Conservation (phyloP, 2,797 vertebrate genomes). For the Nyctibius grandis region DNA sequence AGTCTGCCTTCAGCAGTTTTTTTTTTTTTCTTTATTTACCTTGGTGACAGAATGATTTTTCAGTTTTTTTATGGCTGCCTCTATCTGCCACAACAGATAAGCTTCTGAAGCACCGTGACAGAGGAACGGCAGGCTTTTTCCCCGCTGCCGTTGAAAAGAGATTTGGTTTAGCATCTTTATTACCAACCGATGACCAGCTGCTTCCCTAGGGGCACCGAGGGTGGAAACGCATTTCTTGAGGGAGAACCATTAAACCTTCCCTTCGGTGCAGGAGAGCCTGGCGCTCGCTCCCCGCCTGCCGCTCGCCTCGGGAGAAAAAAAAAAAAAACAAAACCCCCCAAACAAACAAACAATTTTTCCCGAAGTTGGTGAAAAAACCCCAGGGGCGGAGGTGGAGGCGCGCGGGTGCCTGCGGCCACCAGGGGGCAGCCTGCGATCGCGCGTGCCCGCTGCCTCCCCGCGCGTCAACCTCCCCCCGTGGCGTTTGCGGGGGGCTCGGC, state of each 20-base stretch:
- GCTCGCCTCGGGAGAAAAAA: not conserved
- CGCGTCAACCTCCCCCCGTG: too few relatives aligned
- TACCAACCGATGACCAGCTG: not conserved
- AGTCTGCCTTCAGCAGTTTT: not conserved
- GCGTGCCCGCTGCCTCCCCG: not conserved
- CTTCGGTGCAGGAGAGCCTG: rapidly evolving
- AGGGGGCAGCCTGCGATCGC: not conserved
- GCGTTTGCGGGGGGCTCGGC: too few relatives aligned
- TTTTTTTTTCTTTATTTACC: not conserved
- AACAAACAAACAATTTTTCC: not conserved
- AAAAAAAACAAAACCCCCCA: not conserved
- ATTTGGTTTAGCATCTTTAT: not conserved
- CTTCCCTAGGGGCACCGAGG: not conserved
- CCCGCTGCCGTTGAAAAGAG: not conserved
- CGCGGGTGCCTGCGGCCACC: not conserved
- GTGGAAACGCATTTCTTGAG: rapidly evolving
- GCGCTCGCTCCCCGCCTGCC: too few relatives aligned
- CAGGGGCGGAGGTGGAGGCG: too few relatives aligned
- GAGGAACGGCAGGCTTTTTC: not conserved
- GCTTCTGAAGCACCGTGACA: not conserved
- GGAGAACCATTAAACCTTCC: not conserved
- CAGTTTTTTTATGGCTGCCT: not conserved
- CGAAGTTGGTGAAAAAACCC: too few relatives aligned
- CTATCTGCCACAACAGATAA: not conserved
- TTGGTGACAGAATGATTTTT: not conserved